Evolutionary conservation across 2,888 invertebrate species (phyloP).

Genomic region (Aproaerema taeniolella): DNA sequence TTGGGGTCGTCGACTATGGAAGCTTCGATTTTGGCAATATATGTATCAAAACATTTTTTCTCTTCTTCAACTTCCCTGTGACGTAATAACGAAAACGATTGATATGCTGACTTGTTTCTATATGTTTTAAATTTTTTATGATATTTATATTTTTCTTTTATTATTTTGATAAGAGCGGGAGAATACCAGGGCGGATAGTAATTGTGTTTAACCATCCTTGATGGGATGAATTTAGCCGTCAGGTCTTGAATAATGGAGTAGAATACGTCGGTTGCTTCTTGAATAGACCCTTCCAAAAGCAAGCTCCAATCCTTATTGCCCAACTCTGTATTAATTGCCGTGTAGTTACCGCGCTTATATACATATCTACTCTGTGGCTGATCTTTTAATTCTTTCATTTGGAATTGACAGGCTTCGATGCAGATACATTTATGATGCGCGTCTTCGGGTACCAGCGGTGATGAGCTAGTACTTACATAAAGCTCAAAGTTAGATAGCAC

Average conservation of each 20-base stretch:
- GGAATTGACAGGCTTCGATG: too few species aligned
- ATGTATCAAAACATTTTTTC: not conserved
- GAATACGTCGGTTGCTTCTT: not conserved
- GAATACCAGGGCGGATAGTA: slow-evolving; percentile 2
- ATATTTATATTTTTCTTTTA: slow-evolving; percentile 5
- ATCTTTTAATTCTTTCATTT: not conserved
- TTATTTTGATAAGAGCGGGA: not conserved
- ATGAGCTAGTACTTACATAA: not conserved
- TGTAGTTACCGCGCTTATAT: not conserved
- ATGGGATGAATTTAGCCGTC: not conserved
- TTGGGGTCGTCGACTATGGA: not conserved
- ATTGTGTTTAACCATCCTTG: not conserved
- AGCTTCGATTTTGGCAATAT: not conserved
- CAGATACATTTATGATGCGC: not conserved
- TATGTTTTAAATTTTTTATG: not conserved
- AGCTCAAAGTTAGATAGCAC: not conserved
- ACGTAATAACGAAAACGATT: not conserved
- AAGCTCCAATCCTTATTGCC: not conserved
- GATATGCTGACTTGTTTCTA: not conserved
- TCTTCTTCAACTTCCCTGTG: not conserved
- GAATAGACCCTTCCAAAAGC: not conserved
- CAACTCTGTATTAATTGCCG: not conserved
- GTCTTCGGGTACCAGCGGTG: not conserved
- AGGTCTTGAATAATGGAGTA: not conserved
- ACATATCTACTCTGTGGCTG: not conserved